phyloP scores from a whole-genome alignment of 1,140 invertebrate species.

The Penaeus chinensis region DNA sequence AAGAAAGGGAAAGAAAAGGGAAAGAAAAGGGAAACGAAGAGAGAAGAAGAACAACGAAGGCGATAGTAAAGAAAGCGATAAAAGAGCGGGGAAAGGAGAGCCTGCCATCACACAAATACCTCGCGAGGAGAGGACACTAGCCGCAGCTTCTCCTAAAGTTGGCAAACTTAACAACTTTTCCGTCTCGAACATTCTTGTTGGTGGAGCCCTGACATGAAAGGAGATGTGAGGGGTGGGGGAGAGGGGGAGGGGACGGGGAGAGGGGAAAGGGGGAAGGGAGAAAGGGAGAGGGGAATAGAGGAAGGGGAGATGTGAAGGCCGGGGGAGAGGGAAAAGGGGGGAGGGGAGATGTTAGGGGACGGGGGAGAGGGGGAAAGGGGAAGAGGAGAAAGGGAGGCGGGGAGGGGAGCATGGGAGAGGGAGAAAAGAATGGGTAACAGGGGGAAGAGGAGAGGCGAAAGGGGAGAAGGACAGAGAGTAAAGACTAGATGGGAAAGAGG shows the following conservation, averaged over 20 bases:
- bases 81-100: too few species aligned
- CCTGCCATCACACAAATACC: too few species aligned
- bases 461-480: not conserved
- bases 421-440: not conserved
- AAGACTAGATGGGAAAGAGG: not conserved
- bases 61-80: too few species aligned
- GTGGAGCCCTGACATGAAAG: not conserved
- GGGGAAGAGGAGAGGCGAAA: not conserved
- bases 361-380: not conserved
- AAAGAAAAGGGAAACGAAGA: too few species aligned
- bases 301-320: not conserved
- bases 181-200: too few species aligned
- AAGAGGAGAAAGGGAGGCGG: not conserved
- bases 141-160: too few species aligned
- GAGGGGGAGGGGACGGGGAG: not conserved
- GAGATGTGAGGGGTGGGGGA: not conserved
- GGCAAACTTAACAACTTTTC: too few species aligned
- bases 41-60: too few species aligned
- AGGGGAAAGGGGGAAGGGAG: not conserved
- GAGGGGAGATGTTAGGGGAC: not conserved
- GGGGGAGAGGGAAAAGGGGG: not conserved
- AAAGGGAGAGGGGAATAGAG: not conserved
- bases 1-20: too few species aligned
- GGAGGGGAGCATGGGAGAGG: not conserved
- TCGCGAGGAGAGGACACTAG: too few species aligned